Percentiles rank a stretch among this genome's conserved stretches.
These are phyloP conservation scores for Nestor notabilis DNA, from an alignment of 2,113 vertebrate species.

Conservation along the genomic window DNA sequence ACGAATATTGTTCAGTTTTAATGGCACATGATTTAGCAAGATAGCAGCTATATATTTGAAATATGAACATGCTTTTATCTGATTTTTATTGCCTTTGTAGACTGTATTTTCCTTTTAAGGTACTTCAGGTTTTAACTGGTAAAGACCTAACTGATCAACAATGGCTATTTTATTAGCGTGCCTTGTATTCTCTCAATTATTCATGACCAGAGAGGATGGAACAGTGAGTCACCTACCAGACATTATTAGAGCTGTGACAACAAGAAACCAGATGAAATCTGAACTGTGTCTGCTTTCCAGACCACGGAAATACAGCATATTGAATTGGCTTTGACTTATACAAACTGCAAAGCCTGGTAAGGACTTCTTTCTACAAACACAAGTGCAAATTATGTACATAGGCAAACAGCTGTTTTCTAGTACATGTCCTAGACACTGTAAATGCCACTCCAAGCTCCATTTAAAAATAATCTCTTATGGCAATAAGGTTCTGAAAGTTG, in stretches of 20 bases:
- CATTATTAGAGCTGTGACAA: neutral
- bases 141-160: neutral
- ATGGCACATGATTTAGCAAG: neutral
- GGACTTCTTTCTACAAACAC: neutral
- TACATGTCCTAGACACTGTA: neutral
- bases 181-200: neutral
- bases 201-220: neutral
- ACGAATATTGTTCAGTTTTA: neutral
- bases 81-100: neutral
- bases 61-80: neutral
- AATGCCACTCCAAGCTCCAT: neutral
- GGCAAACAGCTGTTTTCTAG: neutral
- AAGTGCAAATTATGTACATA: neutral
- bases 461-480: neutral
- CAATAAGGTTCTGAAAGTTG: neutral
- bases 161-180: neutral
- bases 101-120: neutral
- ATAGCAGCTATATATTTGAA: neutral
- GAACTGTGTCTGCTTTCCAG: neutral
- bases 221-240: conserved; percentile 6
- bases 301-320: neutral
- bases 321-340: neutral
- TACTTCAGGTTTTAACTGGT: neutral
- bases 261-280: neutral
- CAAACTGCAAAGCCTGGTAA: neutral